Evolutionary conservation across 1,140 invertebrate genomes (phyloP), one percentile per base, ranked within the genome.

Genomic region (Mycetomoellerius zeteki): DNA sequence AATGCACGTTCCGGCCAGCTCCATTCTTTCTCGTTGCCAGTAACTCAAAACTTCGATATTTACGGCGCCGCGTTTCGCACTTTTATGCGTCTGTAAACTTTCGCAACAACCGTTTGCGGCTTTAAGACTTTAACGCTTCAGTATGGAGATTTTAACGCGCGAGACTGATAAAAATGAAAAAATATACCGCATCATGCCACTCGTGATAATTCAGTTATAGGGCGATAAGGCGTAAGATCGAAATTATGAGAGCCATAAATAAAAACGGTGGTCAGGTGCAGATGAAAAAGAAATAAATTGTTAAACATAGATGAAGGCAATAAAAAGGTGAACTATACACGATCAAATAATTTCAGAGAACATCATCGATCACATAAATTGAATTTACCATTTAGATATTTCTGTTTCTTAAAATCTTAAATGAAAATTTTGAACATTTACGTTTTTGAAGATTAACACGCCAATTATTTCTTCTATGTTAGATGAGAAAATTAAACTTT

Each of bases 51-150:
- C 54, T 60, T 60, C 4, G 16, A 73, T 84, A 73, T 50, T 84
- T 84, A 84, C 7, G 65, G 65, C 52, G 37, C 24, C 54, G 80
- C 33, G 19, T 62, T 67, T 67, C n/a, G 7, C 6, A 54, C 52
- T 30, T 84, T 73, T 33, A 73, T 47, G 54, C 43, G 69, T 84
- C 80, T 73, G 67, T 60, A 60, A 73, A 84, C 69, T 73, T 84
- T 84, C 54, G 37, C 54, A 33, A 84, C 80, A 27, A 47, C 2
- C 80, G 69, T 60, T 50, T 37, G 24, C 67, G 54, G 16, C 47
- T 69, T 21, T 24, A 37, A 30, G 16, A 69, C 30, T 69, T 37
- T 37, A 37, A 37, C 33, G 33, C 33, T 80, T 69, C 8, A 24
- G 8, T 30, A 37, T 37, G 47, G 43, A 69, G 47, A 54, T 69